phyloP scores from a whole-genome alignment of 2,797 vertebrate species.

The Oryzias dopingdopingensis region DNA sequence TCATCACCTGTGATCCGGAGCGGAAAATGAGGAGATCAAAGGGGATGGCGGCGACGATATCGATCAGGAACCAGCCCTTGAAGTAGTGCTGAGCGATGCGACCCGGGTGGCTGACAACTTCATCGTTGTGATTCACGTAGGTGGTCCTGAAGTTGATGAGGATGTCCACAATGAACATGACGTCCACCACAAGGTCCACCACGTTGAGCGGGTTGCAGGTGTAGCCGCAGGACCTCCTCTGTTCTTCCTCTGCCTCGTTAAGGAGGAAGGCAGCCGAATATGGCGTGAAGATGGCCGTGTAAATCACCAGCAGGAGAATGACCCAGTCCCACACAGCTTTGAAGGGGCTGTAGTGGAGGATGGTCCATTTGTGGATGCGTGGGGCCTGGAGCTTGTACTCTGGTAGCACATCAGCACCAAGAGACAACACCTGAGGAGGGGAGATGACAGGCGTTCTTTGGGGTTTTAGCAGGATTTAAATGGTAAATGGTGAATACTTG shows the following conservation, averaged over 20 bases:
- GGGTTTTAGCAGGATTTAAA: no score
- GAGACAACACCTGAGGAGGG: slow-evolving; percentile 86
- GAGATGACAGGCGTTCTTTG: background rate
- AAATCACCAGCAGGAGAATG: slow-evolving; percentile 86
- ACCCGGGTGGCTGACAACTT: slow-evolving; percentile 95
- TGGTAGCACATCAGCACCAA: slow-evolving; percentile 93
- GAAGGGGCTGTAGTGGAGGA: slow-evolving; percentile 98
- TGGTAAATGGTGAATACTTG: no score
- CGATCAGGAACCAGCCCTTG: slow-evolving; percentile 99
- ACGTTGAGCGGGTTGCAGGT: slow-evolving; percentile 94
- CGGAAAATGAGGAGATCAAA: slow-evolving; percentile 98
- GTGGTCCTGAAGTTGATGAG: slow-evolving; percentile 99
- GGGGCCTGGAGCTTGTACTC: slow-evolving; percentile 98
- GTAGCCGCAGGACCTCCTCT: slow-evolving; percentile 87
- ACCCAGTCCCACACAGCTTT: slow-evolving; percentile 99
- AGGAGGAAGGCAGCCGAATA: slow-evolving; percentile 97
- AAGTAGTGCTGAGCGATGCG: slow-evolving; percentile 96
- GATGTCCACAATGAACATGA: slow-evolving; percentile 99
- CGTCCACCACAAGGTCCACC: slow-evolving; percentile 96
- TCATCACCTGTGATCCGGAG: slow-evolving; percentile 93
- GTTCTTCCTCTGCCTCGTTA: slow-evolving; percentile 89
- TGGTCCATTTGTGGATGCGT: slow-evolving; percentile 94
- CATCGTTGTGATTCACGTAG: slow-evolving; percentile 95
- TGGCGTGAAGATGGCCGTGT: slow-evolving; percentile 88
- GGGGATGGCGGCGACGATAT: slow-evolving; percentile 98